A percentile compares a stretch with the other conserved stretches of the same genome.
Evolutionary conservation across 2,113 vertebrate species (phyloP).

Genomic region (Sceloporus undulatus): DNA sequence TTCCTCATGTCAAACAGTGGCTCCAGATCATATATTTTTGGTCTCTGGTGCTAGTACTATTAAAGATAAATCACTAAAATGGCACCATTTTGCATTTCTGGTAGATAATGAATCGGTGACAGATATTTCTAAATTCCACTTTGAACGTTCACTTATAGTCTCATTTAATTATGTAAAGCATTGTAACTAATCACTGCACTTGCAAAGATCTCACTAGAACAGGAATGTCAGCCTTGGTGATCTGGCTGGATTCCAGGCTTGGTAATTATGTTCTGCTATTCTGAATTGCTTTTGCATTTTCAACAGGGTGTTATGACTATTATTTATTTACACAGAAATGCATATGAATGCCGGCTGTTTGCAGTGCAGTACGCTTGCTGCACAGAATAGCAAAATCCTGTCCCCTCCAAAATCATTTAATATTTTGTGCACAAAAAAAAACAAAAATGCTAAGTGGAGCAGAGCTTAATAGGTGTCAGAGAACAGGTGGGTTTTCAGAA

Average conservation of each 20-base stretch:
- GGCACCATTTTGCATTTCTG: background rate
- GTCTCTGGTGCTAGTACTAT: background rate
- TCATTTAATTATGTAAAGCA: constrained; percentile 13
- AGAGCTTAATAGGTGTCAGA: constrained; percentile 14
- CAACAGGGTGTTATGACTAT: constrained; percentile 43
- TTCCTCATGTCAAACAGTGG: constrained; percentile 45
- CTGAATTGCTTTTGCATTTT: constrained; percentile 47
- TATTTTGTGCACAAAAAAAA: constrained; percentile 35
- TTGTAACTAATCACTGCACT: constrained; percentile 49
- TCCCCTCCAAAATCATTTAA: constrained; percentile 12
- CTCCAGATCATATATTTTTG: constrained; percentile 28
- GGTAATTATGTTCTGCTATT: constrained; percentile 45
- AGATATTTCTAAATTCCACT: constrained; percentile 14
- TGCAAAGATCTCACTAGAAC: constrained; percentile 19
- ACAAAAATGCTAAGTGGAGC: constrained; percentile 4
- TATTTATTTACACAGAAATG: constrained; percentile 47
- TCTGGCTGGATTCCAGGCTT: constrained; percentile 32
- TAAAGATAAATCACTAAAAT: constrained; percentile 32
- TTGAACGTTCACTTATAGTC: constrained; percentile 38
- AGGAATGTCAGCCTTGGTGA: constrained; percentile 13
- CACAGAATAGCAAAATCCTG: constrained; percentile 32
- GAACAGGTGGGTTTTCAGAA: constrained; percentile 20
- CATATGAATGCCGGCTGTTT: constrained; percentile 38
- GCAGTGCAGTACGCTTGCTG: background rate
- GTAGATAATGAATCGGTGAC: constrained; percentile 34